Conservation (phyloP, 2,888 invertebrate genomes). For the Lamellibrachia columna region DNA sequence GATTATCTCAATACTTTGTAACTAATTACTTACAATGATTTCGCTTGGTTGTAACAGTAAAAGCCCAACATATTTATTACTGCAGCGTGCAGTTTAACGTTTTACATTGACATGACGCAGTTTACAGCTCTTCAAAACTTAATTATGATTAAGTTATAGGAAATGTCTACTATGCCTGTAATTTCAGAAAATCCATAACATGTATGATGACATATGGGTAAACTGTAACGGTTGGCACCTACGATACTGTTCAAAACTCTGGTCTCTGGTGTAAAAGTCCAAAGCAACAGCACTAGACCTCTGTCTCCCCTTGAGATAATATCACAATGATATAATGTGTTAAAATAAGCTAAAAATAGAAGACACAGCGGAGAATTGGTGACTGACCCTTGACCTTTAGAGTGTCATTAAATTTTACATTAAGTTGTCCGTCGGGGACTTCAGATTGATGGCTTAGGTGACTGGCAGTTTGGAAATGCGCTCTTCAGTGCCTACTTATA, state of each 20-base stretch:
- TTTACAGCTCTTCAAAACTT: no score
- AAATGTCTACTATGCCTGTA: no score
- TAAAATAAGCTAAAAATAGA: neutral
- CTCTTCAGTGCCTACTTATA: neutral
- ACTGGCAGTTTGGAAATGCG: neutral
- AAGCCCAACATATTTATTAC: no score
- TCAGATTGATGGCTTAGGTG: neutral
- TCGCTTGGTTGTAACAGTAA: no score
- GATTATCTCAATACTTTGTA: no score
- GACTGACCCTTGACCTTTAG: neutral
- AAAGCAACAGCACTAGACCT: neutral
- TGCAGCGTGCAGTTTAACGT: no score
- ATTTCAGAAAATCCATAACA: no score
- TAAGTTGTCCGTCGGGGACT: neutral
- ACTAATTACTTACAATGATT: no score
- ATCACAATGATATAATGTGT: neutral
- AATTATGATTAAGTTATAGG: no score
- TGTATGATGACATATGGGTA: no score
- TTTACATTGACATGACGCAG: no score
- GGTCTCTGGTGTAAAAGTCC: neutral
- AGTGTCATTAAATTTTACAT: neutral
- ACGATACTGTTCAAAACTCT: neutral
- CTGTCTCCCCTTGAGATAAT: neutral
- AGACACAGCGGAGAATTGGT: neutral
- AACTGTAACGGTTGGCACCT: no score